Conservation (phyloP, 2,888 invertebrate genomes). For the Polydrusus tereticollis region DNA sequence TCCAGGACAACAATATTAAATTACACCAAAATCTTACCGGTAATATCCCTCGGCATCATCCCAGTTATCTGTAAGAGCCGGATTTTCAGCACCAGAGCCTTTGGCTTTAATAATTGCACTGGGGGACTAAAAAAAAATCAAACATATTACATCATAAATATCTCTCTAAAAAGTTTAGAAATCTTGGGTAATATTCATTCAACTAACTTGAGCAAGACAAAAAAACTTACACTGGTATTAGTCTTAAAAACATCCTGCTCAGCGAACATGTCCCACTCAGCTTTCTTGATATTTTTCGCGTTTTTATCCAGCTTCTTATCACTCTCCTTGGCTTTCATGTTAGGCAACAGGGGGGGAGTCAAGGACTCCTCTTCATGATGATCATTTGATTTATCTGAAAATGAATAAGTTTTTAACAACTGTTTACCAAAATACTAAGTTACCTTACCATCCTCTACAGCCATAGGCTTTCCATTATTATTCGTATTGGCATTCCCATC, state of each 20-base stretch:
- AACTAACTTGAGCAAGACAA: too few species aligned
- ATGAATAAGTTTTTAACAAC: too few species aligned
- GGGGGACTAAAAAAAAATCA: slow-evolving; percentile 73
- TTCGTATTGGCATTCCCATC: neutral
- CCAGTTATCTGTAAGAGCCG: slow-evolving; percentile 98
- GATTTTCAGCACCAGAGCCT: slow-evolving; percentile 80
- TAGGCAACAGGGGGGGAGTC: slow-evolving; percentile 65
- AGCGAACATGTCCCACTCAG: slow-evolving; percentile 93
- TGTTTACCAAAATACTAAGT: neutral
- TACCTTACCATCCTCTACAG: slow-evolving; percentile 14
- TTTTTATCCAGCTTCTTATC: slow-evolving; percentile 59
- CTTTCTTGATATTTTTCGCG: slow-evolving; percentile 68
- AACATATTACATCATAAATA: slow-evolving; percentile 30
- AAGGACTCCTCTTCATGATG: slow-evolving; percentile 58
- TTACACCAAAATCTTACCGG: slow-evolving; percentile 64
- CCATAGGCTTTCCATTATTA: neutral
- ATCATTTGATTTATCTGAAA: neutral
- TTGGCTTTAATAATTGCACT: slow-evolving; percentile 68
- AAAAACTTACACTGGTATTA: slow-evolving; percentile 61
- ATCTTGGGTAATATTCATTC: neutral
- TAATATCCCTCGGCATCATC: slow-evolving; percentile 99
- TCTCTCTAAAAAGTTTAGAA: neutral
- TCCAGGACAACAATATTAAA: neutral
- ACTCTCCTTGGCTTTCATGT: slow-evolving; percentile 60
- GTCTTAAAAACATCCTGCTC: slow-evolving; percentile 85